These are phyloP conservation scores for Holacanthella duospinosa DNA, from an alignment of 2,888 invertebrate species.

Conservation along the genomic window DNA sequence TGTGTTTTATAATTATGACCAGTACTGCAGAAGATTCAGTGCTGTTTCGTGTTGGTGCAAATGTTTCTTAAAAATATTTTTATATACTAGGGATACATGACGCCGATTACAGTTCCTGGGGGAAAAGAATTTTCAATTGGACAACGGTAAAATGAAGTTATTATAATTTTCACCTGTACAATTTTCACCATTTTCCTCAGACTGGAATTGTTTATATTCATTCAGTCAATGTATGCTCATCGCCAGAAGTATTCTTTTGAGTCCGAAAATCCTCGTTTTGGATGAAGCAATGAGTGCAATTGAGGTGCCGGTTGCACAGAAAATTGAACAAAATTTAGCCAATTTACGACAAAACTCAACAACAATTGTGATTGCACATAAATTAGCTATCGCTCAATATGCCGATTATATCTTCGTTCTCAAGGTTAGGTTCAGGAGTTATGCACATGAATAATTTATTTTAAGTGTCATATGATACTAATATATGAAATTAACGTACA, in stretches of 20 bases:
- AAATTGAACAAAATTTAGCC: neutral
- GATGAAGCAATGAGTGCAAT: constrained; percentile 16
- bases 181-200: too few relatives aligned
- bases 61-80: too few relatives aligned
- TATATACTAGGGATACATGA: neutral
- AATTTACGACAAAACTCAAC: neutral
- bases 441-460: neutral
- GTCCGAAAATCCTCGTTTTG: constrained; percentile 17
- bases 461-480: neutral
- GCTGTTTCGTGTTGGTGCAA: too few relatives aligned
- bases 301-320: neutral
- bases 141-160: too few relatives aligned
- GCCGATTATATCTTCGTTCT: neutral
- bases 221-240: neutral
- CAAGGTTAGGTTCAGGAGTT: neutral
- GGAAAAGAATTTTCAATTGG: neutral
- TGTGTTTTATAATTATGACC: too few relatives aligned
- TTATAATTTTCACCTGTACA: too few relatives aligned
- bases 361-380: constrained; percentile 5
- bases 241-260: neutral
- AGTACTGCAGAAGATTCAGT: too few relatives aligned
- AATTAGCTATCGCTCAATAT: neutral
- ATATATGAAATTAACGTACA: neutral
- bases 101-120: neutral
- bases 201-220: too few relatives aligned